Evolutionary conservation across 1,140 invertebrate genomes (phyloP), one percentile per base, ranked within the genome.

Genomic region (Drosophila pseudoananassae): DNA sequence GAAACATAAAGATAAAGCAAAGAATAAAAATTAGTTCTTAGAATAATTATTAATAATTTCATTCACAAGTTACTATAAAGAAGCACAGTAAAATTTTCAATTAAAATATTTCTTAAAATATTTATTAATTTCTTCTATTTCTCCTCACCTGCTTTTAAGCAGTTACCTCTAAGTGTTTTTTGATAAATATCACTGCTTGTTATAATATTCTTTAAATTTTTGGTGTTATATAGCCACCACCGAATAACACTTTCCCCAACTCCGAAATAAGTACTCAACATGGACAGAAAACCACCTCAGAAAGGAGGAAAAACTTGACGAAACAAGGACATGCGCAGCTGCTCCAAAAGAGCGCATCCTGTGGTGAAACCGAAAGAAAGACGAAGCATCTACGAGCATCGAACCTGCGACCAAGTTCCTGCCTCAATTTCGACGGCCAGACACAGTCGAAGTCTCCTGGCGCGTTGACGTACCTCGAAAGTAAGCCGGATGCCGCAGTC

Each of bases 401-500:
- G 46, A 53, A 20, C 40, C 54, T 53, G 77, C 61, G 56, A 47
- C 81, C 66, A 79, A 55, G 52, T 64, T 78, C 63, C 64, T 70
- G 57, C 61, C 61, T 49, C 25, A 58, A 15, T 59, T 53, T 52
- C 33, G 29, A 52, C 46, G 53, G 71, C 59, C 84, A 88, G 84
- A 89, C 83, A 88, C 73, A 88, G 87, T 78, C 79, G 68, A 77
- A 83, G 84, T 79, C 76, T 88, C 73, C 50, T 61, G 54, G 57
- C 68, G 84, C 78, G 59, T 73, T 73, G 83, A 88, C 83, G 83
- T 83, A 64, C 43, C 54, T 31, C 54, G 49, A 51, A 60, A 50
- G 55, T 43, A 63, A 53, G 59, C 61, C 63, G 66, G 63, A 58
- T 58, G 33, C 43, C 53, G 29, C 38, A 46, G 4, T 29, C 51